A percentile compares a stretch with the other conserved stretches of the same genome.
Conservation (phyloP, 2,113 vertebrate species). For the Pipa parva region DNA sequence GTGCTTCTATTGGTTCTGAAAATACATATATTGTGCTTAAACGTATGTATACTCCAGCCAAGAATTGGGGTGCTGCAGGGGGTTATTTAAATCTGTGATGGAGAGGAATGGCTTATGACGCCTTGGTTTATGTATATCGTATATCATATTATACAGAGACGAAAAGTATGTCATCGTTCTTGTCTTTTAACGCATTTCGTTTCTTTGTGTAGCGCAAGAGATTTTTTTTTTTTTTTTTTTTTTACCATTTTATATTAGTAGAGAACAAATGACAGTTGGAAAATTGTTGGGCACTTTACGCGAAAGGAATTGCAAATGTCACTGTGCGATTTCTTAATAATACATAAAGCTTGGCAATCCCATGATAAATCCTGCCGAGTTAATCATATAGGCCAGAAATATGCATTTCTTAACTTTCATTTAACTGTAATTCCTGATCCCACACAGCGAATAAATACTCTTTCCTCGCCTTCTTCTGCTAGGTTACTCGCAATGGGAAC, state of each 20-base stretch:
- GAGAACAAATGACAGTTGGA: background rate
- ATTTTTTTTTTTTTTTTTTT: too few relatives aligned
- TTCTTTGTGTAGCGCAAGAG: background rate
- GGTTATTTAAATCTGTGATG: too few relatives aligned
- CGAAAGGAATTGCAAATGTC: slow-evolving; percentile 37
- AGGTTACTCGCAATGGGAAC: slow-evolving; percentile 29
- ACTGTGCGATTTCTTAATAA: slow-evolving; percentile 39
- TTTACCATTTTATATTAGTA: background rate
- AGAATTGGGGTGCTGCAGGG: too few relatives aligned
- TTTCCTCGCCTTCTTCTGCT: slow-evolving; percentile 27
- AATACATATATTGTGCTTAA: too few relatives aligned
- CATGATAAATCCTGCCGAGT: slow-evolving; percentile 40
- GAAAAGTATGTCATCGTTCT: too few relatives aligned
- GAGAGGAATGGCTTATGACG: too few relatives aligned
- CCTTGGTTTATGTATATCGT: too few relatives aligned
- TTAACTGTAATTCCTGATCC: slow-evolving; percentile 32
- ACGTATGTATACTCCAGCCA: too few relatives aligned
- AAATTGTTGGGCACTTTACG: slow-evolving; percentile 19
- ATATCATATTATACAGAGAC: too few relatives aligned
- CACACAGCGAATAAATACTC: slow-evolving; percentile 34
- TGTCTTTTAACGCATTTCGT: too few relatives aligned
- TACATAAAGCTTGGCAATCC: slow-evolving; percentile 36
- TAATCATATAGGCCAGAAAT: slow-evolving; percentile 40
- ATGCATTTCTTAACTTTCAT: slow-evolving; percentile 38
- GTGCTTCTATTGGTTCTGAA: too few relatives aligned